Base-by-base conservation (phyloP, 2,113 vertebrate species). In the Notarius lentiginosus region DNA sequence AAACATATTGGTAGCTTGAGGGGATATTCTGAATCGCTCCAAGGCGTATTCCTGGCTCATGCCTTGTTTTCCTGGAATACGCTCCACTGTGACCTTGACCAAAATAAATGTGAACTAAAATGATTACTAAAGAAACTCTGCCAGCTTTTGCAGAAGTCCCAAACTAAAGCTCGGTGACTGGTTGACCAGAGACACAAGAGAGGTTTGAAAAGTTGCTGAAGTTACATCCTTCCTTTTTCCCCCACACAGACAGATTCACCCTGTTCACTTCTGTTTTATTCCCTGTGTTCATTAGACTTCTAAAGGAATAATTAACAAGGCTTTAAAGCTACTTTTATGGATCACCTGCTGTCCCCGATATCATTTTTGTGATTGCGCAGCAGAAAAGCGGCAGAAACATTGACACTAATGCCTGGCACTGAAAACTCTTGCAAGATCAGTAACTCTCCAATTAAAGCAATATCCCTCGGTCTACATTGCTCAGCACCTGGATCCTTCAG, bases 321-420 rank as follows among this genome's bases (percentile, higher is more conserved):
- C 94, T 94, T 95, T 95, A 96, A 95, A 96, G 93, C 92, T 92
- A 92, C 91, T 93, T 96, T 95, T 96, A 95, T 95, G 94, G 95
- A 95, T 95, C 95, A 95, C 95, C 95, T 95, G 95, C 95, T 96
- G 94, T 96, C 93, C 90, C 91, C 92, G 91, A 94, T 95, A 95
- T 95, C 90, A 94, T 94, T 95, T 95, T 96, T 95, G 94, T 95
- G 94, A 94, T 94, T 94, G 95, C 93, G 55, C 95, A 94, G 94
- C 94, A 95, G 92, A 95, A 94, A 93, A 90, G 90, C 72, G 88
- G 75, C 82, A 93, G 93, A 91, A 88, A 91, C 94, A 94, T 94
- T 88, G 94, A 93, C 91, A 93, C 92, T 94, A 93, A 93, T 88
- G 92, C 93, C 93, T 94, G 94, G 93, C 93, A 92, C 90, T 88